Evolutionary conservation across 2,113 vertebrate species (phyloP).

Genomic region (Petromus typicus): DNA sequence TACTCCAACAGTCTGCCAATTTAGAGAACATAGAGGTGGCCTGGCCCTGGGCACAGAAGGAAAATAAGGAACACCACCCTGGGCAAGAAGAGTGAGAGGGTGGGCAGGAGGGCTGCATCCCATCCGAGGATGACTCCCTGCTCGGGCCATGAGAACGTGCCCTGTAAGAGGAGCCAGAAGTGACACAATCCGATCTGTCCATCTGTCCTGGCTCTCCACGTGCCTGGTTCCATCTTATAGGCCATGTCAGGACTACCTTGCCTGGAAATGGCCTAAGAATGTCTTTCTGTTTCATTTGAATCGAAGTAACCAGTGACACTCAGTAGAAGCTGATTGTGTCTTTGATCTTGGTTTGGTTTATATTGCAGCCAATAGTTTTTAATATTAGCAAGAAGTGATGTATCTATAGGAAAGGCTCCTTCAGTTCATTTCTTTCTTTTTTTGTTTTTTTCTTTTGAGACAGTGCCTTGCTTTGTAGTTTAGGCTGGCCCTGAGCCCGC

Average conservation of each 20-base stretch:
- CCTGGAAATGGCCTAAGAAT: neutral
- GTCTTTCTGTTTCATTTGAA: neutral
- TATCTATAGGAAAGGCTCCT: neutral
- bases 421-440: no score
- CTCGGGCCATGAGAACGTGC: neutral
- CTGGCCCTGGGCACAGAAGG: neutral
- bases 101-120: neutral
- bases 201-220: neutral
- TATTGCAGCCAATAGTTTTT: neutral
- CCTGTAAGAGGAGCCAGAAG: neutral
- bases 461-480: no score
- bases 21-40: neutral
- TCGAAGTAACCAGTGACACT: neutral
- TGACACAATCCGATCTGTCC: neutral
- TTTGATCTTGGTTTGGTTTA: neutral
- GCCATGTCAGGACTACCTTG: neutral
- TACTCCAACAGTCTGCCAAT: neutral
- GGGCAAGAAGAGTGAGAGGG: neutral
- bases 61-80: neutral
- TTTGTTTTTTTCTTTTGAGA: no score
- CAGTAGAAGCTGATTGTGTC: neutral
- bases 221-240: neutral
- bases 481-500: no score
- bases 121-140: neutral
- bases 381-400: slow-evolving; percentile 21